phyloP scores from a whole-genome alignment of 2,797 vertebrate species.

The Macrochelys suwanniensis region DNA sequence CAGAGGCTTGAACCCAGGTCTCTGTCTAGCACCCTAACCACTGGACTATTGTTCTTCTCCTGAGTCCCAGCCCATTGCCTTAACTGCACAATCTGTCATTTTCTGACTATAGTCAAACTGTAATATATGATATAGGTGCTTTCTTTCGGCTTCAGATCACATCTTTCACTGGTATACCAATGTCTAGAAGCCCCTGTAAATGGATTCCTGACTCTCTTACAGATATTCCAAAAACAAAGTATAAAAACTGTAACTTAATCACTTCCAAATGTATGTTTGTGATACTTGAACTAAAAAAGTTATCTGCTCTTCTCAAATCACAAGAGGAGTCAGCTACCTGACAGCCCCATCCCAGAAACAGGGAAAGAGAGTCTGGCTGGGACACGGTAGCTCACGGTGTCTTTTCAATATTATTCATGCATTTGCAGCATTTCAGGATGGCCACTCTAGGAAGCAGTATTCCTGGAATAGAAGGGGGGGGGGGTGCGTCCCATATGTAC shows the following conservation, averaged over 20 bases:
- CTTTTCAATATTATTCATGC: not conserved
- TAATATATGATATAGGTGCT: not conserved
- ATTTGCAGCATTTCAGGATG: not conserved
- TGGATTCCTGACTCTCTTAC: not conserved
- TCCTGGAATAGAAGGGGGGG: not conserved
- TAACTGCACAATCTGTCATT: not conserved
- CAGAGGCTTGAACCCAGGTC: no score
- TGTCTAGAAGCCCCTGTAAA: not conserved
- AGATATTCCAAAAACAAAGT: not conserved
- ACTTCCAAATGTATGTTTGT: not conserved
- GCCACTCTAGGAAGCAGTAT: not conserved
- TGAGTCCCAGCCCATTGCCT: not conserved
- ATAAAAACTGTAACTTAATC: not conserved
- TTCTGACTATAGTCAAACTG: not conserved
- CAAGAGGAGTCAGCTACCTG: not conserved
- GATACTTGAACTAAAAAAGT: not conserved
- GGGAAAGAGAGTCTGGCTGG: not conserved
- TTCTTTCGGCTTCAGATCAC: not conserved
- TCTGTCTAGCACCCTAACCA: not conserved
- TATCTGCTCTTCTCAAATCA: constrained; percentile 8
- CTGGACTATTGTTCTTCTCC: not conserved
- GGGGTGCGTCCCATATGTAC: fast-evolving
- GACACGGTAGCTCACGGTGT: not conserved
- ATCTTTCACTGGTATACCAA: not conserved
- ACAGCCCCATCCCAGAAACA: not conserved